Percentiles rank a stretch among this genome's conserved stretches.
Conservation (phyloP, 1,140 invertebrate genomes). For the Hetaerina americana region DNA sequence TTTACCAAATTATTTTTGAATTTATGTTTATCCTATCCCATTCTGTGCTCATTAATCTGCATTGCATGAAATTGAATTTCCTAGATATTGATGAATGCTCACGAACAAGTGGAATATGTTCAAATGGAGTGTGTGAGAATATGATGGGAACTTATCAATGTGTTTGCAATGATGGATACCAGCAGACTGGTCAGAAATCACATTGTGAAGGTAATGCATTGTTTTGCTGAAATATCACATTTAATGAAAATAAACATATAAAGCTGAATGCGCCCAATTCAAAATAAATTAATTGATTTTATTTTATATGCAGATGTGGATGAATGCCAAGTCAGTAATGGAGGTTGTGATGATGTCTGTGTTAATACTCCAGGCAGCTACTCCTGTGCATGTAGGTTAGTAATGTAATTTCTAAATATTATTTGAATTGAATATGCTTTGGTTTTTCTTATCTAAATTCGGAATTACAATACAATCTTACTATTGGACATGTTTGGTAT, state of each 20-base stretch:
- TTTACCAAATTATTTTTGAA: neutral
- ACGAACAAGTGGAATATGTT: slow-evolving; percentile 69
- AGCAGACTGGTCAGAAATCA: slow-evolving; percentile 46
- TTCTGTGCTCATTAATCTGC: neutral
- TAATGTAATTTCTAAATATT: slow-evolving; percentile 13
- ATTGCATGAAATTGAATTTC: slow-evolving; percentile 10
- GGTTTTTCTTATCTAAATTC: slow-evolving; percentile 19
- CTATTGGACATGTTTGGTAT: no score
- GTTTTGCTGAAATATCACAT: neutral
- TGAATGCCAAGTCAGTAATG: slow-evolving; percentile 46
- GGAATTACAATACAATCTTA: no score
- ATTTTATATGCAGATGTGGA: slow-evolving; percentile 40
- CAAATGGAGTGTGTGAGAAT: slow-evolving; percentile 75
- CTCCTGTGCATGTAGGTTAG: slow-evolving; percentile 37
- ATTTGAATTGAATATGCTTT: neutral
- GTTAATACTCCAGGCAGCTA: slow-evolving; percentile 44
- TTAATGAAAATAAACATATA: neutral
- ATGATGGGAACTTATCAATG: slow-evolving; percentile 78
- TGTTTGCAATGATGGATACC: slow-evolving; percentile 67
- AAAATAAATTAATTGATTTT: neutral
- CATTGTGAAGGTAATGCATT: slow-evolving; percentile 38
- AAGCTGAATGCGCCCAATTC: neutral
- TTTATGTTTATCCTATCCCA: neutral
- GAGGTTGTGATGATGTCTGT: slow-evolving; percentile 50
- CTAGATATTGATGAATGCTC: slow-evolving; percentile 52